These are phyloP conservation scores for Patella depressa DNA, from an alignment of 2,888 invertebrate species.

Conservation along the genomic window DNA sequence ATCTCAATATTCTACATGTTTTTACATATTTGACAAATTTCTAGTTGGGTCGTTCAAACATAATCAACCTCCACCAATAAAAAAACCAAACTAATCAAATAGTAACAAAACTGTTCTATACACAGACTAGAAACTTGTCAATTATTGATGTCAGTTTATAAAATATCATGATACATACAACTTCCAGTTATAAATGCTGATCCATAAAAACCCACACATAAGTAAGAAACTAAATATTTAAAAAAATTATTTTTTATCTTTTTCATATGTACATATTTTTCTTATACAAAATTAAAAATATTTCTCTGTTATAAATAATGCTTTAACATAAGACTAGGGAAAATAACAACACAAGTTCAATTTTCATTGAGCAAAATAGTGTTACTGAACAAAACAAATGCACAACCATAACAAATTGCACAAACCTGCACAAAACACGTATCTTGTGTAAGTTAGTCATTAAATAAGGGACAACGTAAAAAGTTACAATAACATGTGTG, in stretches of 20 bases:
- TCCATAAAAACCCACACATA: constrained; percentile 8
- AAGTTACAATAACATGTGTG: constrained; percentile 7
- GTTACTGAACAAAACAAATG: constrained; percentile 24
- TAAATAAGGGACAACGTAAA: constrained; percentile 7
- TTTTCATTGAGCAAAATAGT: constrained; percentile 28
- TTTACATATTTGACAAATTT: no score
- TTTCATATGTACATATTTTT: neutral
- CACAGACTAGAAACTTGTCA: no score
- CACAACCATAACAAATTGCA: constrained; percentile 27
- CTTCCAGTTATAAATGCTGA: constrained; percentile 10
- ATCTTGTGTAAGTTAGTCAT: constrained; percentile 3
- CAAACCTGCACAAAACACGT: constrained; percentile 1
- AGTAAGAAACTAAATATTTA: constrained; percentile 5
- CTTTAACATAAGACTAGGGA: constrained; percentile 10
- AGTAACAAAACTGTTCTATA: no score
- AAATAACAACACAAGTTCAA: constrained; percentile 13
- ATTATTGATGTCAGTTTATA: no score
- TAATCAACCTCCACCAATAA: no score
- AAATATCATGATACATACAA: neutral
- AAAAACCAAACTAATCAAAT: no score
- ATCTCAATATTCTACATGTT: no score
- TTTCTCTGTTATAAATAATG: constrained; percentile 9
- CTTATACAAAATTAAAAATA: constrained; percentile 12
- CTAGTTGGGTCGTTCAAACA: no score
- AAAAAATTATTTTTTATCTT: neutral